Evolutionary conservation across 2,888 invertebrate species (phyloP), one percentile per base, ranked within the genome.

Genomic region (Melipona bicolor): DNA sequence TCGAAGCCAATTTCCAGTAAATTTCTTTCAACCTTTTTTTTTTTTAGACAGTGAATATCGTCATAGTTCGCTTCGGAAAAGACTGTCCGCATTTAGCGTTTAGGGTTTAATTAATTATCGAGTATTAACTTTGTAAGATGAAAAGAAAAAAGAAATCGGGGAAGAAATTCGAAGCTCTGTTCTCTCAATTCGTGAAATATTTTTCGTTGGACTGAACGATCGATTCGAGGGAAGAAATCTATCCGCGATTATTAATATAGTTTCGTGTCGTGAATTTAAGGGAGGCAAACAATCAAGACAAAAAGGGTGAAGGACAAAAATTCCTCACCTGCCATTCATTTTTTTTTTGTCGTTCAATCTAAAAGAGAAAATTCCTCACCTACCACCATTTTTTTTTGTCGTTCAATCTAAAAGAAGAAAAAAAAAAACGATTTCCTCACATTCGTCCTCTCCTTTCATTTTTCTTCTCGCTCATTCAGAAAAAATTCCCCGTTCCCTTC

Each of bases 71-170:
- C 52, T 64, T 68, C 67, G 75, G n/a, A 49, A 27, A 75, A 75
- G 75, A 75, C 75, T 75, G 75, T 49, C 49, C 59, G 67, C 49
- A n/a, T 68, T 68, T 75, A 75, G 67, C 13, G 56, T 67, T 68
- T 75, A 75, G 75, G 27, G 3, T 56, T 13, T 65, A 43, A 75
- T 75, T 75, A 67, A 75, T 75, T 75, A 59, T 32, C 50, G 52
- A 27, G 13, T 76, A 6, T 36, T 36, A 50, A 50, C 68, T 50
- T 9, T 61, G 50, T 11, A n/a, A 13, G 17, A 59, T 17, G 24
- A 17, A 56, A n/a, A n/a, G 13, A n/a, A 56, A 56, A 17, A 19
- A 36, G 36, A 21, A 15, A 36, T 13, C 0, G 21, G 21, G 4
- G 52, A 69, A 43, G 17, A 9, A 36, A 61, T 70, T 43, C 19